These are phyloP conservation scores for Tipula confusa DNA, from an alignment of 2,888 invertebrate genomes.

Conservation along the genomic window DNA sequence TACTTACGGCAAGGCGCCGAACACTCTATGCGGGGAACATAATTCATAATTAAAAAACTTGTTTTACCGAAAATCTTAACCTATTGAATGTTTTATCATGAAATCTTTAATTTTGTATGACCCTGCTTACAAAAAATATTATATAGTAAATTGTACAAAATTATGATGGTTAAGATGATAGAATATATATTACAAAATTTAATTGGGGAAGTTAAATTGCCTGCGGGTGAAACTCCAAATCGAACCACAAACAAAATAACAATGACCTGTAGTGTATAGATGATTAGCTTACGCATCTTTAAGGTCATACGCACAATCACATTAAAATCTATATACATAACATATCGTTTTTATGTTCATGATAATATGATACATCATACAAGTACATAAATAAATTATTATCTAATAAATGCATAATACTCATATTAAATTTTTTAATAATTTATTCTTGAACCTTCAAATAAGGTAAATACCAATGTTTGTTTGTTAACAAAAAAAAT, in stretches of 20 bases:
- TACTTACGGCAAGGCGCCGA: too few species aligned
- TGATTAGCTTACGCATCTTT: not conserved
- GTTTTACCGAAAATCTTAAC: too few species aligned
- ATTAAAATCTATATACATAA: not conserved
- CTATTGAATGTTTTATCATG: too few species aligned
- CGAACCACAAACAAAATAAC: not conserved
- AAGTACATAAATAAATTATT: not conserved
- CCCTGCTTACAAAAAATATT: too few species aligned
- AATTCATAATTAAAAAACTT: too few species aligned
- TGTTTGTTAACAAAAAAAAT: not conserved
- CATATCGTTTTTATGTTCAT: not conserved
- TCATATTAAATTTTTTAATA: not conserved
- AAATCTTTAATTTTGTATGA: too few species aligned
- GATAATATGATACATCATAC: not conserved
- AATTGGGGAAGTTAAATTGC: not conserved
- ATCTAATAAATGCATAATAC: not conserved
- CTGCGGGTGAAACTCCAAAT: not conserved
- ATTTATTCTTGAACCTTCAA: not conserved
- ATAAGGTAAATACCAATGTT: not conserved
- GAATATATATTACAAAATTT: too few species aligned
- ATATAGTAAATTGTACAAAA: too few species aligned
- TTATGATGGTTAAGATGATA: too few species aligned
- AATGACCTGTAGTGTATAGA: not conserved
- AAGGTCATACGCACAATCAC: not conserved
- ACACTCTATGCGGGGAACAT: too few species aligned